These are phyloP conservation scores for Paraescarpia echinospica DNA, from an alignment of 1,140 invertebrate genomes.

Conservation along the genomic window DNA sequence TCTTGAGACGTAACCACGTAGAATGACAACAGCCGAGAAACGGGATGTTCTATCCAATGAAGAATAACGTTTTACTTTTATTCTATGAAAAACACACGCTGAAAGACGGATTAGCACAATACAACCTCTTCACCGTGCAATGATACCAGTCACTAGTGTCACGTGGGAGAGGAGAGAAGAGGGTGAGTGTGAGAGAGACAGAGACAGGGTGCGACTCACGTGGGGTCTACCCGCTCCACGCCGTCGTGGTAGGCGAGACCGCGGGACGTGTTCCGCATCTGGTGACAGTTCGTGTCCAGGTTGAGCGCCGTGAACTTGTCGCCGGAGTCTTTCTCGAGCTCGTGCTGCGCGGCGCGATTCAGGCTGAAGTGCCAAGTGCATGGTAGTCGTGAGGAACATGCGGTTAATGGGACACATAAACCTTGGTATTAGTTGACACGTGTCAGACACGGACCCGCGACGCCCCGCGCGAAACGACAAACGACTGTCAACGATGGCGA, in stretches of 20 bases:
- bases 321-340: constrained; percentile 83
- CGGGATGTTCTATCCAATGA: too few species aligned
- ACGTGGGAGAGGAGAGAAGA: background rate
- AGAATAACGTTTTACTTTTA: background rate
- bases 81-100: background rate
- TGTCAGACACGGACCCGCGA: background rate
- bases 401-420: constrained; percentile 14
- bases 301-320: constrained; percentile 86
- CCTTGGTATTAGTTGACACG: background rate
- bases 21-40: too few species aligned
- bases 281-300: constrained; percentile 79
- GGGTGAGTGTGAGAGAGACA: background rate
- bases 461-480: background rate
- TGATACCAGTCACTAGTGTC: background rate
- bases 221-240: constrained; percentile 86
- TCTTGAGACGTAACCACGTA: too few species aligned
- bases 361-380: constrained; percentile 39
- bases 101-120: background rate
- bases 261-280: constrained; percentile 80
- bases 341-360: constrained; percentile 68
- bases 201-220: constrained; percentile 60
- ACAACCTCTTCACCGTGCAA: background rate
- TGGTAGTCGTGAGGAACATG: background rate
- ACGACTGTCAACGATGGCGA: background rate
- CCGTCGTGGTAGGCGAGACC: constrained; percentile 88